Evolutionary conservation across 2,888 invertebrate species (phyloP), one percentile per base, ranked within the genome.

Genomic region (Zhuqinia jingwanae): DNA sequence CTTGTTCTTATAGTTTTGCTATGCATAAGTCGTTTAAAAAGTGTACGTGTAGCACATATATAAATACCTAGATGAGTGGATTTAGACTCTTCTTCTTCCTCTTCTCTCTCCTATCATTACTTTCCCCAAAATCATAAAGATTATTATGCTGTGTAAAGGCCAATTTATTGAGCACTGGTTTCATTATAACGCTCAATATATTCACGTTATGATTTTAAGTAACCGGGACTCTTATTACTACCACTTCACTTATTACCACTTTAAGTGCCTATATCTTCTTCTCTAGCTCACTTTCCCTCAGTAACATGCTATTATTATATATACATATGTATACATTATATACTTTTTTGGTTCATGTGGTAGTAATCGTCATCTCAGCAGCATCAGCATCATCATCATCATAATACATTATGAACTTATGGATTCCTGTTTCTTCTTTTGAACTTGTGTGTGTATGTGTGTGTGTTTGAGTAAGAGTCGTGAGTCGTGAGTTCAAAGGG

Each of bases 131-230:
- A 79, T 77, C 68, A 60, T 85, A 79, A 85, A 70, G 85, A 85
- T 70, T 68, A 36, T 73, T 85, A 47, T 36, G 36, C 36, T 36
- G 17, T 17, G 79, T 85, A 84, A 84, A 73, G 85, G 36, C 73
- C 78, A 85, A 85, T 79, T 68, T 81, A 81, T 81, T 81, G 81
- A 70, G 58, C 70, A 85, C 78, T 60, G 60, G 60, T 70, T 85
- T 85, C 79, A 85, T 85, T 78, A 47, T 17, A 65, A 65, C 10
- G 17, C 36, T 36, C 65, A 65, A 17, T 36, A 65, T 45, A 65
- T 70, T 85, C 78, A 85, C 85, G 85, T 85, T 81, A 86, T 65
- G 65, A 27, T 11, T 73, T 75, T 17, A 68, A 68, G 63, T 50
- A 50, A 76, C 47, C 58, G 25, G 58, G 36, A 53, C 82, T 30